Conservation (phyloP, 2,888 invertebrate species). For the Steromphala cineraria region DNA sequence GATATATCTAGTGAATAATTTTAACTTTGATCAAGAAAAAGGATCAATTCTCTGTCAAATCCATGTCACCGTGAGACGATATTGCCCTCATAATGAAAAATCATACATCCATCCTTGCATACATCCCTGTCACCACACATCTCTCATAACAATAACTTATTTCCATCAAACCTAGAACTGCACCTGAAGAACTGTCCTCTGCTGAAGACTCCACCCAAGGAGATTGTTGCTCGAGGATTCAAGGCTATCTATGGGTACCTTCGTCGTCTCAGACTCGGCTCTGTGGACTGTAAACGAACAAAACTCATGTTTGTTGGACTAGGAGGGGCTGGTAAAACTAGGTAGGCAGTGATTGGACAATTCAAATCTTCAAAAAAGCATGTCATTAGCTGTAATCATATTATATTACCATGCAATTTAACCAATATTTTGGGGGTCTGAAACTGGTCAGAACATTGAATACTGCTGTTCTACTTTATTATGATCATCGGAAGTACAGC, state of each 20-base stretch:
- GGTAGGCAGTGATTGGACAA: constrained; percentile 44
- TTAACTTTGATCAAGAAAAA: no score
- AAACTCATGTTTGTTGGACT: constrained; percentile 75
- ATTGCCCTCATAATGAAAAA: not conserved
- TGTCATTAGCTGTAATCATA: no score
- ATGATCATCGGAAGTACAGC: no score
- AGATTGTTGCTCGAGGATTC: constrained; percentile 69
- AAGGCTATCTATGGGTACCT: constrained; percentile 68
- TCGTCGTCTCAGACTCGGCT: constrained; percentile 67
- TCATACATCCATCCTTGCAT: not conserved
- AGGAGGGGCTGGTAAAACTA: constrained; percentile 76
- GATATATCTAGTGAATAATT: no score
- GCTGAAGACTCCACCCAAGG: constrained; percentile 72
- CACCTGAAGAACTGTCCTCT: constrained; percentile 60
- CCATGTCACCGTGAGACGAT: no score
- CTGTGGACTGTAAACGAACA: constrained; percentile 69
- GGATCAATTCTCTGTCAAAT: no score
- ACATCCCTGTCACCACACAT: not conserved
- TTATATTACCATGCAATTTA: no score
- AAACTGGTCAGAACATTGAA: no score
- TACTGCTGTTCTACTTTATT: no score
- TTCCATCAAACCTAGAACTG: constrained; percentile 44
- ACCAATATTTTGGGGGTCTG: no score
- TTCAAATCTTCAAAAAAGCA: no score
- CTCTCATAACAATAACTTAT: no score